These are phyloP conservation scores for Lytechinus variegatus DNA, from an alignment of 35 echinoderm and acorn worm species.

Conservation along the genomic window DNA sequence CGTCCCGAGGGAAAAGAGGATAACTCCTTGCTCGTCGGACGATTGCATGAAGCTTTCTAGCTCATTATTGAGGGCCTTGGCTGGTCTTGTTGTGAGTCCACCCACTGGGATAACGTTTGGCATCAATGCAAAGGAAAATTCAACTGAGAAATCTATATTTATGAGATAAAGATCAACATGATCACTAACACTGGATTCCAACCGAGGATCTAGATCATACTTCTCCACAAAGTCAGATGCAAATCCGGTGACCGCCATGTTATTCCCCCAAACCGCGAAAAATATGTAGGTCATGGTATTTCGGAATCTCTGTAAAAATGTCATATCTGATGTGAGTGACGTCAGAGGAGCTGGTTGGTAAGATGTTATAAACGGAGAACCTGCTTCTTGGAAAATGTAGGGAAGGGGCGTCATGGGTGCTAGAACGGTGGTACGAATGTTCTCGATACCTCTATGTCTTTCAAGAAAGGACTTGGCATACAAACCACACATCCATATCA, in stretches of 20 bases:
- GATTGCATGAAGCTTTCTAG: slow-evolving; percentile 72
- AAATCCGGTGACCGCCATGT: neutral
- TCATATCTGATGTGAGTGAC: neutral
- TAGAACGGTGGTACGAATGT: neutral
- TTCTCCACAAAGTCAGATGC: neutral
- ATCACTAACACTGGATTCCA: neutral
- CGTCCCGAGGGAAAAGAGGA: slow-evolving; percentile 72
- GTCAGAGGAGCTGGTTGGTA: slow-evolving; percentile 19
- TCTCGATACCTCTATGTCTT: neutral
- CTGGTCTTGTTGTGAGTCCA: slow-evolving; percentile 59
- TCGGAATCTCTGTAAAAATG: neutral
- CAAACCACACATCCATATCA: slow-evolving; percentile 10
- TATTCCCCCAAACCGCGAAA: neutral
- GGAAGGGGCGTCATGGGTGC: slow-evolving; percentile 25
- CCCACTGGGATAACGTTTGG: slow-evolving; percentile 73
- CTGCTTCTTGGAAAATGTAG: slow-evolving; percentile 24
- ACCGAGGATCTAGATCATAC: neutral
- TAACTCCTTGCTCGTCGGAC: slow-evolving; percentile 72
- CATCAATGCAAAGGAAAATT: slow-evolving; percentile 65
- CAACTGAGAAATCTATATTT: slow-evolving; percentile 55
- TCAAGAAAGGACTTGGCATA: neutral
- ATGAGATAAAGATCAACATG: slow-evolving; percentile 39
- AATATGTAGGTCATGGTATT: neutral
- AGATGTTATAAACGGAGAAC: neutral
- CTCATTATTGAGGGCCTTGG: slow-evolving; percentile 56